Percentiles rank a stretch among this genome's conserved stretches.
phyloP scores from a whole-genome alignment of 2,113 vertebrate genomes.

The Thymallus thymallus region DNA sequence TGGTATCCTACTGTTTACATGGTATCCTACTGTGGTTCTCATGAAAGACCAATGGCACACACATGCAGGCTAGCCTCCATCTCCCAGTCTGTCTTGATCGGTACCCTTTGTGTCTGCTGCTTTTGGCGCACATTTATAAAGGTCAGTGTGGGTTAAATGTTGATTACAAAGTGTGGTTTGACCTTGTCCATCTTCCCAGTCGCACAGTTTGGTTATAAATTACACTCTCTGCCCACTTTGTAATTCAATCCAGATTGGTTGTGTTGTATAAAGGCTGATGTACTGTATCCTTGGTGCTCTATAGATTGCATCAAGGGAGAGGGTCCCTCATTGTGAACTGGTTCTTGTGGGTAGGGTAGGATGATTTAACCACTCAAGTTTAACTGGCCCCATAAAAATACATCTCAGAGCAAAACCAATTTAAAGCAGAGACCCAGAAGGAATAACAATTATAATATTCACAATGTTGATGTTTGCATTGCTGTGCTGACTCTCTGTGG shows the following conservation, averaged over 20 bases:
- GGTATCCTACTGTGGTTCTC: not conserved
- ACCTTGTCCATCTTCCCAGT: conserved; percentile 51
- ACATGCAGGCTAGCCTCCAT: not conserved
- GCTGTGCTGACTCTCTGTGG: not conserved
- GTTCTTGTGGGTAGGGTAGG: conserved; percentile 14
- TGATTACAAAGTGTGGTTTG: conserved; percentile 53
- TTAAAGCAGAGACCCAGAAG: conserved; percentile 29
- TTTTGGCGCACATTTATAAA: conserved; percentile 16
- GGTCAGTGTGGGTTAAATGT: conserved; percentile 53
- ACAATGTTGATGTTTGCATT: not conserved
- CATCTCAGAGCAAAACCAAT: conserved; percentile 42
- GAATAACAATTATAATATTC: conserved; percentile 16
- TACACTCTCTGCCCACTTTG: conserved; percentile 38
- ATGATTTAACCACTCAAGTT: conserved; percentile 53
- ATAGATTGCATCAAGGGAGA: conserved; percentile 35
- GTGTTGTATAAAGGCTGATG: conserved; percentile 55
- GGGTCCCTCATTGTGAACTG: conserved; percentile 38
- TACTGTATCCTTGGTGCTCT: conserved; percentile 36
- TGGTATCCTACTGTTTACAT: not conserved
- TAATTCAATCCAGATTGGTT: conserved; percentile 68
- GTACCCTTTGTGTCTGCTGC: conserved; percentile 14
- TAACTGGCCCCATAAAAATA: conserved; percentile 51
- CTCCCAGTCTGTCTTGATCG: not conserved
- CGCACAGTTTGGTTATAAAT: conserved; percentile 61
- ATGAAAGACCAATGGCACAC: not conserved